A percentile compares a stretch with the other conserved stretches of the same genome.
These are phyloP conservation scores for Lepidurus arcticus DNA, from an alignment of 1,140 invertebrate genomes.

Conservation along the genomic window DNA sequence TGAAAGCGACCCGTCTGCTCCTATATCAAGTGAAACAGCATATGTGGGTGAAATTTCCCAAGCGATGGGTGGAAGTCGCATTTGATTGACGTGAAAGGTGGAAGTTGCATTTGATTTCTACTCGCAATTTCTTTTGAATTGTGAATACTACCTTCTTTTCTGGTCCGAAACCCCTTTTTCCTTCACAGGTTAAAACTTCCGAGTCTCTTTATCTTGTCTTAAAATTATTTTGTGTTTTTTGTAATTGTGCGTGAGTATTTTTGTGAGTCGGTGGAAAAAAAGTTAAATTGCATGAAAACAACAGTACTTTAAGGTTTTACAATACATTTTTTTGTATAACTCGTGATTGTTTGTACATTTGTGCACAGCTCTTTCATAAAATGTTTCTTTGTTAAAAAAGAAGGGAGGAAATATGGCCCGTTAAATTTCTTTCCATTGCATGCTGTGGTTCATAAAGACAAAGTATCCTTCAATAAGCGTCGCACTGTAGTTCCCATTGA, in stretches of 20 bases:
- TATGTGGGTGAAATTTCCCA: background rate
- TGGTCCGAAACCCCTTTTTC: too few species aligned
- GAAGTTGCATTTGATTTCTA: background rate
- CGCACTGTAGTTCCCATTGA: slow-evolving; percentile 81
- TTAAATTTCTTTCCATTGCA: background rate
- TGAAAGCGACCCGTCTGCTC: background rate
- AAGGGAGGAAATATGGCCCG: slow-evolving; percentile 15
- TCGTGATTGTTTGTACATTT: slow-evolving; percentile 23
- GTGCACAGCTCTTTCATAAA: slow-evolving; percentile 21
- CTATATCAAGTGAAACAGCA: background rate
- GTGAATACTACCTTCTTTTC: too few species aligned
- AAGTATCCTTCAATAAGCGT: slow-evolving; percentile 81
- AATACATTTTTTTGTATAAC: slow-evolving; percentile 20
- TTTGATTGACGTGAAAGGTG: background rate
- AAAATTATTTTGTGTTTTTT: background rate
- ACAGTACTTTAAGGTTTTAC: slow-evolving; percentile 4
- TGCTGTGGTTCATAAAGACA: slow-evolving; percentile 59
- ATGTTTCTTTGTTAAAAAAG: slow-evolving; percentile 21
- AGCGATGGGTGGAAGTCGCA: slow-evolving; percentile 25
- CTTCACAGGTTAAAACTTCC: background rate
- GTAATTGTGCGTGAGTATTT: background rate
- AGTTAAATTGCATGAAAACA: background rate
- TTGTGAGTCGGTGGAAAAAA: too few species aligned
- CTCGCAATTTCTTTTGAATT: background rate
- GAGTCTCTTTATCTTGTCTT: too few species aligned